Evolutionary conservation across 2,797 vertebrate genomes (phyloP), one percentile per base, ranked within the genome.

Genomic region (Jordanella pulchra): DNA sequence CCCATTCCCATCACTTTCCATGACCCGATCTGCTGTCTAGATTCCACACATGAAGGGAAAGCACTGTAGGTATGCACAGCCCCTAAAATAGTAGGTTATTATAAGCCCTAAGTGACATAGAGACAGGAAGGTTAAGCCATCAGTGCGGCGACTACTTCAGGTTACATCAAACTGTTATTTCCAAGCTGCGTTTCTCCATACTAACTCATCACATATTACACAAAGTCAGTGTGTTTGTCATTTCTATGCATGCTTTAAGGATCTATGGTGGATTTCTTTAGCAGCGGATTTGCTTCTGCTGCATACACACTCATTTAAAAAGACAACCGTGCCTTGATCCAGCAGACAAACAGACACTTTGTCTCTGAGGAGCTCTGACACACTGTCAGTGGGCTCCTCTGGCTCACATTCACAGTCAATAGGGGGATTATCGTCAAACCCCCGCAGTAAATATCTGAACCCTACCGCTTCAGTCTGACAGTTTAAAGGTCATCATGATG

Each of bases 331-430:
- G 73, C 60, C 51, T 86, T 83, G 68, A 80, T 78, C 35, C 30
- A n/a, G 61, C 2, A 51, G 77, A 89, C 89, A 90, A 87, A 84
- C 73, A 39, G 45, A 58, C 75, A 75, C 84, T 87, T 88, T 90
- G 91, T 92, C 77, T 55, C 67, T 65, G 12, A 72, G 72, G 67
- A 69, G 80, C 83, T 80, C 39, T 73, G 82, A 77, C 83, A 79
- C 78, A 56, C 9, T 70, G 61, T 73, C 80, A 75, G 77, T 73
- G 80, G 82, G 78, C 30, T 78, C 71, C 28, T 79, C 51, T 73
- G 65, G 63, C 87, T 84, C 86, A 87, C 86, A 48, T 67, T 47
- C 67, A 56, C 73, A 75, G 67, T 87, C 74, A 90, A 83, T 69
- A 64, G 75, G 30, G 61, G 73, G 64, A 75, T 89, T 91, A 82